Base-by-base conservation (phyloP, 2,797 vertebrate genomes). In the Heliangelus exortis region DNA sequence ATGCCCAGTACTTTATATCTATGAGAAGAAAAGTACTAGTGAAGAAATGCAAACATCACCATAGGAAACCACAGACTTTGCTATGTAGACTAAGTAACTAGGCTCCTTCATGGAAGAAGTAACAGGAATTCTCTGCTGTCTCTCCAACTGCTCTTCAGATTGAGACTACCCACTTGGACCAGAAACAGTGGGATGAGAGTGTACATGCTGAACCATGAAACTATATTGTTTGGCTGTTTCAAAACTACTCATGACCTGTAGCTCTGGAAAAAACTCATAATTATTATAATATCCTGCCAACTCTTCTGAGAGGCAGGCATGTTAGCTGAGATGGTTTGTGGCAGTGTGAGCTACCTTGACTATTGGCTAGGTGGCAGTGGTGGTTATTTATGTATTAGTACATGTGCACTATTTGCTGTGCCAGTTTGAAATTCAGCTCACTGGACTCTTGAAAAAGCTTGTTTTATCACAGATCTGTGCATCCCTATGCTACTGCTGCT, bases 351-450 rank as follows among this genome's bases (percentile, higher is more conserved):
- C 50, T 68, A 53, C 31, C 22, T 65, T 0, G 0, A 10, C 74
- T 89, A 43, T 22, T 89, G 68, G 65, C 72, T 89, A 92, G 92
- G 58, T 95, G 93, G 94, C 75, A 92, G 84, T 41, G 92, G 84
- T 61, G 76, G 39, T 95, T 92, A 75, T 82, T 87, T 74, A 67
- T 83, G 23, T 47, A 45, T 68, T 68, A 48, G 50, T 61, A 25
- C 9, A 21, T 47, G 19, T 47, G 45, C 47, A 12, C 7, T 61
- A 20, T n/a, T n/a, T 69, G 11, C 53, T 47, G 20, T 14, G 23
- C 6, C 31, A 23, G 78, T 65, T 83, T 43, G 43, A 90, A 89
- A 83, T 79, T 79, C 48, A 77, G 14, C 41, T 63, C 55, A 5
- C 53, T 69, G 15, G 69, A 23, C 43, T 45, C 7, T 33, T 57